Conservation (phyloP, 2,888 invertebrate species). For the Hypolimnas misippus region DNA sequence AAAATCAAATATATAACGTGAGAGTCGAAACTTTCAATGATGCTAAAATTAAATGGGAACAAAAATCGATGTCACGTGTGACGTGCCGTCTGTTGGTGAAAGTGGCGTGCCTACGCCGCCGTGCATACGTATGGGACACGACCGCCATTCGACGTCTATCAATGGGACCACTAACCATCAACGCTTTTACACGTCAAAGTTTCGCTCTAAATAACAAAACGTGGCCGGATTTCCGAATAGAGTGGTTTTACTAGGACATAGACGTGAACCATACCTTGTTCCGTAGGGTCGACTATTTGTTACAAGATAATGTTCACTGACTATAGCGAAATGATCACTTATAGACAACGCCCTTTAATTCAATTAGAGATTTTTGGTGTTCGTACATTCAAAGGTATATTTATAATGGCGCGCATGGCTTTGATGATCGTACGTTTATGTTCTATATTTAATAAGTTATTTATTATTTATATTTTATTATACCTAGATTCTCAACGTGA, state of each 20-base stretch:
- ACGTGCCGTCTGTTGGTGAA: conserved; percentile 68
- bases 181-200: conserved; percentile 68
- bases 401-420: too few relatives aligned
- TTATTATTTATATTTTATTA: too few relatives aligned
- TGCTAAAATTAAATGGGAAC: conserved; percentile 48
- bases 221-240: conserved; percentile 75
- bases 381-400: too few relatives aligned
- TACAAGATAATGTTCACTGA: background rate
- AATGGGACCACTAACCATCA: conserved; percentile 71
- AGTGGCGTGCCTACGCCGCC: conserved; percentile 58
- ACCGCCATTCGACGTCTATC: conserved; percentile 65
- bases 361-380: too few relatives aligned
- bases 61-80: conserved; percentile 67
- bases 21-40: conserved; percentile 30
- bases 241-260: conserved; percentile 31
- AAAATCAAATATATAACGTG: conserved; percentile 15
- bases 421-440: too few relatives aligned
- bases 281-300: background rate
- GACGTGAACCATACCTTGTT: background rate
- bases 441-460: too few relatives aligned
- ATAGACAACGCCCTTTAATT: too few relatives aligned
- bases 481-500: too few relatives aligned
- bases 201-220: conserved; percentile 74
- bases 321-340: too few relatives aligned
- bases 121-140: conserved; percentile 53